Percentiles rank a stretch among this genome's conserved stretches.
phyloP scores from a whole-genome alignment of 2,888 invertebrate species.

The Drosophila niveifrons region DNA sequence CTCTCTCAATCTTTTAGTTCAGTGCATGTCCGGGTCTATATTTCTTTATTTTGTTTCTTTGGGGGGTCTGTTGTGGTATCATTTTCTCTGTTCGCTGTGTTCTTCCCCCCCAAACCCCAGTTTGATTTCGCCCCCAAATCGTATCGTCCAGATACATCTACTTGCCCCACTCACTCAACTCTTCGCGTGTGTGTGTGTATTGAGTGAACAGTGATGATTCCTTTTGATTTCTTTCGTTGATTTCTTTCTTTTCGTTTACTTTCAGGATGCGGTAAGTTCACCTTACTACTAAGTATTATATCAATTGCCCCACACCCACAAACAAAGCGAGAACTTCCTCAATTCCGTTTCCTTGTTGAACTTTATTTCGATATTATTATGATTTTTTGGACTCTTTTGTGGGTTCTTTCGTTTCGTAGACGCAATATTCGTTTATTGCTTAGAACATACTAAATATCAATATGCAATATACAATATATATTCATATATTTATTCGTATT shows the following conservation, averaged over 20 bases:
- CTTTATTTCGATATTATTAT: conserved; percentile 1
- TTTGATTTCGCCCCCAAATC: conserved; percentile 17
- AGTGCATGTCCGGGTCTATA: conserved; percentile 58
- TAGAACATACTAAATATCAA: conserved; percentile 7
- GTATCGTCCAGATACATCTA: conserved; percentile 24
- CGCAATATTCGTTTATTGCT: conserved; percentile 40
- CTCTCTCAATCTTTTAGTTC: conserved; percentile 29
- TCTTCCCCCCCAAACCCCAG: neutral
- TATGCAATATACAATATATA: neutral
- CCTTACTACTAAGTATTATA: conserved; percentile 47
- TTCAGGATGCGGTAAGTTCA: conserved; percentile 86
- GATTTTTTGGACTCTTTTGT: conserved; percentile 28
- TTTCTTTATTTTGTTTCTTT: neutral
- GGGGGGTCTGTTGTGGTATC: conserved; percentile 33
- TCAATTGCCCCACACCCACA: conserved; percentile 15
- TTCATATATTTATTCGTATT: neutral
- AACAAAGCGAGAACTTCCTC: neutral
- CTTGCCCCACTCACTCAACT: neutral
- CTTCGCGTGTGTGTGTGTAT: neutral
- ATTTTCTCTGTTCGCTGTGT: conserved; percentile 30
- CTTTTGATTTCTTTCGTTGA: conserved; percentile 76
- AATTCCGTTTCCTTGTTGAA: neutral
- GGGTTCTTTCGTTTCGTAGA: conserved; percentile 37
- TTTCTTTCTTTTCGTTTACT: conserved; percentile 85
- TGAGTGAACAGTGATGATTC: conserved; percentile 41